Percentiles rank a stretch among this genome's conserved stretches.
Conservation (phyloP, 92 coral and sea anemone genomes). For the Porites cylindrica region DNA sequence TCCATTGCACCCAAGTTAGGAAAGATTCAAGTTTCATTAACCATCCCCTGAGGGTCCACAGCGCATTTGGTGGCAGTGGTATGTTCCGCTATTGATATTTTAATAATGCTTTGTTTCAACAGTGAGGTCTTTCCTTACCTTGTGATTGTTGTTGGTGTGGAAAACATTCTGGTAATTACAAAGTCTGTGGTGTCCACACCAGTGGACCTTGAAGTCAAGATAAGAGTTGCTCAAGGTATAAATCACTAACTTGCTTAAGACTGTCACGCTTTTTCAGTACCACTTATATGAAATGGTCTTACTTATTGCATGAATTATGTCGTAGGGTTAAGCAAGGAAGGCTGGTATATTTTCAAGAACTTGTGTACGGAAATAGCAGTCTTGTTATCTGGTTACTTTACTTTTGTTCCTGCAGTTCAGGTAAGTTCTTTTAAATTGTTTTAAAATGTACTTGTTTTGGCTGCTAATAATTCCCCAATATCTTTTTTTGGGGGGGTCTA, state of each 20-base stretch:
- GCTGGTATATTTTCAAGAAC: slow-evolving; percentile 87
- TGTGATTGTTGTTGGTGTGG: slow-evolving; percentile 96
- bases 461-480: no score
- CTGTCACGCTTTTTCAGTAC: no score
- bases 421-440: slow-evolving; percentile 31
- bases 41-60: no score
- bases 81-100: background rate
- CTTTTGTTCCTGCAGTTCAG: slow-evolving; percentile 97
- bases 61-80: no score
- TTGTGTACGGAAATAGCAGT: slow-evolving; percentile 83
- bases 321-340: slow-evolving; percentile 95
- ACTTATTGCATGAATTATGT: background rate
- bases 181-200: slow-evolving; percentile 97
- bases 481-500: no score
- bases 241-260: no score
- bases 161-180: slow-evolving; percentile 94
- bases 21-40: no score
- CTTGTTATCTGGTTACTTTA: slow-evolving; percentile 78
- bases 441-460: no score
- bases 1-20: no score
- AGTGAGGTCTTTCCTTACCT: slow-evolving; percentile 98
- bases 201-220: slow-evolving; percentile 89
- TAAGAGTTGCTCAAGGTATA: slow-evolving; percentile 96
- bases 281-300: no score
- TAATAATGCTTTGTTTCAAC: slow-evolving; percentile 3